Evolutionary conservation across 2,797 vertebrate species (phyloP).

Genomic region (Macropus fuliginosus): DNA sequence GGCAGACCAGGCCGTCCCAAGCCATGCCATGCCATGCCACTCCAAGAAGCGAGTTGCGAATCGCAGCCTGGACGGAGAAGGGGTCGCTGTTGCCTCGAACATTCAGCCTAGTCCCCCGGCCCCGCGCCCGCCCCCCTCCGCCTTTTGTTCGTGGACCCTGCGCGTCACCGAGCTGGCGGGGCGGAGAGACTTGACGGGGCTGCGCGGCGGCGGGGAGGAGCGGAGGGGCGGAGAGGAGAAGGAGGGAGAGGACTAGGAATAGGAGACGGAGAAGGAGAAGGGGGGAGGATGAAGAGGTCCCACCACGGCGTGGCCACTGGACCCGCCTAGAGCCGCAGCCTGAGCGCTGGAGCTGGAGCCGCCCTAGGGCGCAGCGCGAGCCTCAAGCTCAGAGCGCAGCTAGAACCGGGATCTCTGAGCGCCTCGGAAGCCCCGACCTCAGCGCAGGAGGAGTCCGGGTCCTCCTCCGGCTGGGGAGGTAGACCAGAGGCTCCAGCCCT

Average conservation of each 20-base stretch:
- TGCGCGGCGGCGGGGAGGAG: conserved; percentile 79
- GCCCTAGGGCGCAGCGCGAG: conserved; percentile 11
- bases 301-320: conserved; percentile 51
- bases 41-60: conserved; percentile 29
- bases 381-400: conserved; percentile 59
- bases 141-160: conserved; percentile 86
- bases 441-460: background rate
- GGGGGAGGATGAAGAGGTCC: conserved; percentile 68
- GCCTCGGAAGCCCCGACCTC: conserved; percentile 47
- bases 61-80: conserved; percentile 67
- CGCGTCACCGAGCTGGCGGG: conserved; percentile 84
- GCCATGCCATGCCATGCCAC: background rate
- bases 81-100: conserved; percentile 80
- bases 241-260: conserved; percentile 64
- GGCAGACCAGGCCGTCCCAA: background rate
- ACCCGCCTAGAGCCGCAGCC: conserved; percentile 41
- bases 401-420: conserved; percentile 70
- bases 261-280: conserved; percentile 68
- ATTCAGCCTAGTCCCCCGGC: conserved; percentile 49
- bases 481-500: conserved; percentile 2
- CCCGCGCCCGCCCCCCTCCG: conserved; percentile 88
- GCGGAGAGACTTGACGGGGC: conserved; percentile 79
- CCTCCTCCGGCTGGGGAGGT: background rate
- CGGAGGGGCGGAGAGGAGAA: conserved; percentile 80
- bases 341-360: conserved; percentile 39